phyloP scores from a whole-genome alignment of 2,797 vertebrate genomes.

The Otus scops region DNA sequence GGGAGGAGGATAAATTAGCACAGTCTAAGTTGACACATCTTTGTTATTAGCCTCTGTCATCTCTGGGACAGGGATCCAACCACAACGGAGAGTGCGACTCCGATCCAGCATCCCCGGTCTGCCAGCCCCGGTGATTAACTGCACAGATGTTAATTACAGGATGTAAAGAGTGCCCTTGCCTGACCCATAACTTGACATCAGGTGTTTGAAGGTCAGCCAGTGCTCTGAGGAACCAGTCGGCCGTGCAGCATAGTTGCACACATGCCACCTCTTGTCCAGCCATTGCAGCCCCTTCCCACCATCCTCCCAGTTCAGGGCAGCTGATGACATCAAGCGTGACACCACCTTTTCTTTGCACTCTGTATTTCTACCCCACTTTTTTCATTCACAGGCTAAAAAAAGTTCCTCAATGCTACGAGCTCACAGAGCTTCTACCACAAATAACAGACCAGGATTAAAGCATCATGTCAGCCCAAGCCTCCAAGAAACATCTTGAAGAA shows the following conservation, averaged over 20 bases:
- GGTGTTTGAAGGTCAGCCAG: not conserved
- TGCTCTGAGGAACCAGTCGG: not conserved
- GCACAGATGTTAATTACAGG: constrained; percentile 14
- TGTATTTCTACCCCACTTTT: not conserved
- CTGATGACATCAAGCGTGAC: accelerated
- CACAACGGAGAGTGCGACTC: accelerated
- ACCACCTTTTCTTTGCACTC: not conserved
- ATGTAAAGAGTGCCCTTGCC: not conserved
- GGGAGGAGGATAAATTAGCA: not conserved
- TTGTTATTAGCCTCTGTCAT: not conserved
- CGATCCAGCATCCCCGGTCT: not conserved
- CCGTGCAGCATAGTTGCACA: accelerated
- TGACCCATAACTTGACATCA: not conserved
- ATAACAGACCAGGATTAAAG: accelerated
- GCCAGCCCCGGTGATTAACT: not conserved
- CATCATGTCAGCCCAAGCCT: not conserved
- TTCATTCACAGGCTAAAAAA: not conserved
- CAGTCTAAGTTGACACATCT: not conserved
- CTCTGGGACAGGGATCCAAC: not conserved
- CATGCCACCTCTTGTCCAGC: not conserved
- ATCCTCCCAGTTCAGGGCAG: not conserved
- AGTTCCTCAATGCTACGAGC: no score
- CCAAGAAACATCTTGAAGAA: not conserved
- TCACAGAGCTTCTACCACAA: no score
- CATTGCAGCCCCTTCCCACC: not conserved